Base-by-base conservation (phyloP, 2,113 vertebrate genomes). In the Plotosus lineatus region DNA sequence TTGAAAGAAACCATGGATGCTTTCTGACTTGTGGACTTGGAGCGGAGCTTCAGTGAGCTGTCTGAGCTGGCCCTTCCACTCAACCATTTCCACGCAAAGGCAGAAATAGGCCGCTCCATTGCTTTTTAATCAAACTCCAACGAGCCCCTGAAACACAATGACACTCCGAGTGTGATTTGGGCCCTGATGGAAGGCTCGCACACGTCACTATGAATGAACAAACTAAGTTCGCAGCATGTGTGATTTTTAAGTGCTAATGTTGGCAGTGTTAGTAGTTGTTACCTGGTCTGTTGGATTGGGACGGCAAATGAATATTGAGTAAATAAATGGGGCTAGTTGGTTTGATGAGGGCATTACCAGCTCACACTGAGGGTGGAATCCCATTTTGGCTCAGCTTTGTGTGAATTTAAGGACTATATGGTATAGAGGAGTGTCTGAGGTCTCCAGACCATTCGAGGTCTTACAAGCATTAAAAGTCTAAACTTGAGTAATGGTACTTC, bases 401-500 rank as follows among this genome's bases (percentile, higher is more conserved):
- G 28, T 36, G 51, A 21, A 73, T 51, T 33, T 72, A 10, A 65
- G 33, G 15, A 53, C 26, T 42, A 28, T 58, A 46, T 40, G 42
- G 48, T 26, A 75, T 56, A 38, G 11, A 36, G 33, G 42, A 77
- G 26, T 5, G 7, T 15, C 33, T 58, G n/a, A 46, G 40, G 7
- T n/a, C 58, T 36, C 6, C 42, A 72, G 40, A 58, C 9, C n/a
- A 11, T 36, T 28, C n/a, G 26, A 46, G 23, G 15, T 78, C 65
- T 69, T 74, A 31, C 75, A 58, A 51, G 79, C 58, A 68, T 78
- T 78, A 74, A 48, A 81, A 21, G 15, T 31, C 19, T 77, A 28
- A 74, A 66, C 42, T 65, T 58, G 75, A 78, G 36, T 38, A 82
- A 75, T 77, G 81, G 74, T 80, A 74, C 50, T 60, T 77, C 7